Evolutionary conservation across 2,888 invertebrate species (phyloP).

Genomic region (Magallana nippona): DNA sequence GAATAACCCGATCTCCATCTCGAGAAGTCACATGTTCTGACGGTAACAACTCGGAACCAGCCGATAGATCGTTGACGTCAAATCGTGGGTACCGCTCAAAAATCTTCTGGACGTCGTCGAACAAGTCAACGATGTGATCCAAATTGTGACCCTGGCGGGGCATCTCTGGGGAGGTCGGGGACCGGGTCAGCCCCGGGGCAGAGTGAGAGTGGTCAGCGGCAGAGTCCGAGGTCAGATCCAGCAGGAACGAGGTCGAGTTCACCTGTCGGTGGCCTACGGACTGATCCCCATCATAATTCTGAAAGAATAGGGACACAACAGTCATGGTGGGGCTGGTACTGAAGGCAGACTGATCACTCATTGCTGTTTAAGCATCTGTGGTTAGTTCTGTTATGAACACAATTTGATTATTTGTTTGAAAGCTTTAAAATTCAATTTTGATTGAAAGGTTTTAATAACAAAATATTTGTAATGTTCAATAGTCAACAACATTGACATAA

Average conservation of each 20-base stretch:
- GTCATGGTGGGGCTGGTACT: background rate
- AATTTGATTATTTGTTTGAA: no score
- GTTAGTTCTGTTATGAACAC: background rate
- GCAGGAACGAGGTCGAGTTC: constrained; percentile 7
- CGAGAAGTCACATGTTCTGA: constrained; percentile 15
- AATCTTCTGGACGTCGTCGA: constrained; percentile 66
- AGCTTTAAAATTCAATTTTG: no score
- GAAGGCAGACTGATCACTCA: background rate
- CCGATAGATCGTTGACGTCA: background rate
- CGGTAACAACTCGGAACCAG: background rate
- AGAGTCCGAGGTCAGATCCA: constrained; percentile 11
- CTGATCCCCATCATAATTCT: constrained; percentile 50
- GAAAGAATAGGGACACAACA: constrained; percentile 16
- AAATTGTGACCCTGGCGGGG: background rate
- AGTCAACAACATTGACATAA: no score
- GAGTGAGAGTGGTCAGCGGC: constrained; percentile 28
- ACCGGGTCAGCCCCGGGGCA: background rate
- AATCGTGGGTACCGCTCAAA: constrained; percentile 51
- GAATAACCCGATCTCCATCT: constrained; percentile 19
- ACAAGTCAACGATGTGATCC: constrained; percentile 47
- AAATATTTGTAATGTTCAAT: no score
- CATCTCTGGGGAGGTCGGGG: constrained; percentile 14
- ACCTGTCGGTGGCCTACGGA: background rate
- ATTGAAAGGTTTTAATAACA: no score
- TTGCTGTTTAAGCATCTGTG: background rate